Evolutionary conservation across 2,888 invertebrate species (phyloP), one percentile per base, ranked within the genome.

Genomic region (Bembecia ichneumoniformis): DNA sequence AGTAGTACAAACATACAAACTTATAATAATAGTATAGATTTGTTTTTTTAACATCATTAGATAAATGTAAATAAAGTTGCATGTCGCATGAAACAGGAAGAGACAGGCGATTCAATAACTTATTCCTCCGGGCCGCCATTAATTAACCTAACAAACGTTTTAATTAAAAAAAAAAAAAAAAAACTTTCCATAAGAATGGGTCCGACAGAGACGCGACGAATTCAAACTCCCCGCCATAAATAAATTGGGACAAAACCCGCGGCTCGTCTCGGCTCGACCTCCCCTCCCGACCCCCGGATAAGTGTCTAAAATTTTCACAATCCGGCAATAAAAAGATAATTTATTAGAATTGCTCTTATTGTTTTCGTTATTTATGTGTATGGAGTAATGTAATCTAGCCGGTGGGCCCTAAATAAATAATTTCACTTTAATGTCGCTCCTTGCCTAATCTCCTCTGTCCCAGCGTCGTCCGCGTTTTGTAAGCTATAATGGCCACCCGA

Each of bases 281-380:
- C 80, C 77, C 68, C 28, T 9, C 71, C 67, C 57, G 55, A 60
- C 63, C 66, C 77, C 77, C 76, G 84, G 84, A 84, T 86, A 86
- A 87, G 86, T 86, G 86, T 87, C 86, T 82, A 82, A 87, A 86
- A 87, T 87, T 87, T 87, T 87, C 86, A 87, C 87, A 87, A 87
- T 86, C 86, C 86, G 78, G 87, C 83, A 87, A 86, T 87, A 87
- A 87, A 87, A 87, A 87, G 86, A 86, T 87, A 87, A 87, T 87
- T 87, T 87, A 86, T 86, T 83, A 86, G 82, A 84, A 87, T 86
- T 83, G 82, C 86, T 84, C 83, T 87, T 87, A 87, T 86, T 87
- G 86, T 86, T 86, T 87, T 84, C 77, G 78, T 86, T 87, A 87
- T 86, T 86, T 86, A 87, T 87, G 86, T 84, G 82, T 86, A 86